Evolutionary conservation across 2,888 invertebrate genomes (phyloP).

Genomic region (Diadromus collaris): DNA sequence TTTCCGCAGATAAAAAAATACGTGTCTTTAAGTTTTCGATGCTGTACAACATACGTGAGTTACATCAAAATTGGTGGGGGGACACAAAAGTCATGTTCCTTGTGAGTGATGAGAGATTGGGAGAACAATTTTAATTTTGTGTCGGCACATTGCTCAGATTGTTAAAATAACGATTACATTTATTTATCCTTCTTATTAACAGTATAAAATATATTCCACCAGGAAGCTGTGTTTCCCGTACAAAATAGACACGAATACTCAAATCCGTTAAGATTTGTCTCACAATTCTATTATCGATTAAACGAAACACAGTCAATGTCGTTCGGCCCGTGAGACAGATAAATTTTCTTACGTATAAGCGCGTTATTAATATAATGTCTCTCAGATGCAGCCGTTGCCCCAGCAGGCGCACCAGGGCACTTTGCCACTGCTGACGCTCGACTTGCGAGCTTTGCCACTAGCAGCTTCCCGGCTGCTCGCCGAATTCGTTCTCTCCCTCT

Average conservation of each 20-base stretch:
- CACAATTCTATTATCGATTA: slow-evolving; percentile 2
- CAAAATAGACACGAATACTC: slow-evolving; percentile 44
- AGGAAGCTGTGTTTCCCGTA: slow-evolving; percentile 29
- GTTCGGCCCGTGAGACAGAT: not conserved
- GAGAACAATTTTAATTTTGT: too few relatives aligned
- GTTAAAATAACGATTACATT: slow-evolving; percentile 37
- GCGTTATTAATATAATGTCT: not conserved
- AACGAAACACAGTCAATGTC: not conserved
- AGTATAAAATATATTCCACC: slow-evolving; percentile 53
- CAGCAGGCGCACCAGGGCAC: slow-evolving; percentile 94
- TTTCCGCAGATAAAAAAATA: too few relatives aligned
- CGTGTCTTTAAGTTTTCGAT: too few relatives aligned
- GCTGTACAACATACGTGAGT: too few relatives aligned
- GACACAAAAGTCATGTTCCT: too few relatives aligned
- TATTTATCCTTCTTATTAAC: slow-evolving; percentile 27
- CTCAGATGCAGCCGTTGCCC: slow-evolving; percentile 89
- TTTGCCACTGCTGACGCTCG: slow-evolving; percentile 85
- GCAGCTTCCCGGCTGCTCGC: slow-evolving; percentile 83
- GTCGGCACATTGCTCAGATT: not conserved
- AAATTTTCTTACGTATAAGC: not conserved
- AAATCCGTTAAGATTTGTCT: not conserved
- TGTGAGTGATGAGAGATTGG: too few relatives aligned
- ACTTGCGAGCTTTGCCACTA: slow-evolving; percentile 82
- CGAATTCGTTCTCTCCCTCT: slow-evolving; percentile 86
- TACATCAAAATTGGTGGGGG: too few relatives aligned